phyloP scores from a whole-genome alignment of 2,113 vertebrate species.

The Potamarius usumacintae region DNA sequence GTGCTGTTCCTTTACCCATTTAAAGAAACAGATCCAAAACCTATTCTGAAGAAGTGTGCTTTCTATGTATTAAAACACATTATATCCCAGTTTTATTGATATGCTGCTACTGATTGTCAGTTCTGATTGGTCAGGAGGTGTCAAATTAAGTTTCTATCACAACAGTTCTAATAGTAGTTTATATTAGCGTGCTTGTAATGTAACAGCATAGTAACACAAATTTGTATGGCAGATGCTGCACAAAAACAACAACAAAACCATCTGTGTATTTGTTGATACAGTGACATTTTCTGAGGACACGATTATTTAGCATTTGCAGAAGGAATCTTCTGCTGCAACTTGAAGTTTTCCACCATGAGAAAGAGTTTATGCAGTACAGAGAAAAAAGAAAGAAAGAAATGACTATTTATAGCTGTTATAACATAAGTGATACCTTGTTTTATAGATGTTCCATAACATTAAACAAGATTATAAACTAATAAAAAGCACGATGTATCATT shows the following conservation, averaged over 20 bases:
- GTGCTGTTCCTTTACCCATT: neutral
- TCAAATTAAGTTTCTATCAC: neutral
- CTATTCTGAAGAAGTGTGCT: neutral
- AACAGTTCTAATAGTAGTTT: neutral
- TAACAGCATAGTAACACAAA: neutral
- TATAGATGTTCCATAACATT: neutral
- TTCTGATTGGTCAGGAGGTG: neutral
- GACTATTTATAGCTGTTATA: neutral
- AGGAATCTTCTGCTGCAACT: neutral
- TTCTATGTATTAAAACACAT: neutral
- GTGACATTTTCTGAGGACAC: neutral
- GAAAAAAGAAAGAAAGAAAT: neutral
- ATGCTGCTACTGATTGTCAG: neutral
- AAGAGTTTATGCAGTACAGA: neutral
- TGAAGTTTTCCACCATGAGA: neutral
- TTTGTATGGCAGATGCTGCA: neutral
- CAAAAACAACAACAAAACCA: neutral
- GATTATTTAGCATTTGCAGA: neutral
- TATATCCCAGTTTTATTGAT: neutral
- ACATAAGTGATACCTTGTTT: neutral
- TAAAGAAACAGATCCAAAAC: conserved; percentile 4
- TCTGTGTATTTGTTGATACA: neutral
- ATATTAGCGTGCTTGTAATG: neutral
- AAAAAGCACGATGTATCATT: neutral
- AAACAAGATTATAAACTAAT: neutral